A percentile compares a stretch with the other conserved stretches of the same genome.
Conservation (phyloP, 1,140 invertebrate species). For the Mactra quadrangularis region DNA sequence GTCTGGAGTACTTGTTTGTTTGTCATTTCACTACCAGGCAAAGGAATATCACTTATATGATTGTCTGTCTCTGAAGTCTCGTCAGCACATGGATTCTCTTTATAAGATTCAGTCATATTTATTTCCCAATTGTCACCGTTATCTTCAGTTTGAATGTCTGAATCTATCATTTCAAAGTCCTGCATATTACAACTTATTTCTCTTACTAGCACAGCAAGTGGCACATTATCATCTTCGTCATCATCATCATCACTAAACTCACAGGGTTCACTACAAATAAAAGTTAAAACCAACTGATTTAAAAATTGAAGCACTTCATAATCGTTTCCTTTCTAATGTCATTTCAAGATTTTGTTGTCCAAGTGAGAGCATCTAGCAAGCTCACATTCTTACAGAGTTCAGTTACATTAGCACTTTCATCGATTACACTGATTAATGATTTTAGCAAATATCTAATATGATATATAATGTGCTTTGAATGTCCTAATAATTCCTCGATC, state of each 20-base stretch:
- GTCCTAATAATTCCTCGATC: constrained; percentile 61
- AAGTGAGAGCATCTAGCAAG: constrained; percentile 32
- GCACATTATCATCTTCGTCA: neutral
- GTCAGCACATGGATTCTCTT: neutral
- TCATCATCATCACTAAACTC: constrained; percentile 1
- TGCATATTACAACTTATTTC: neutral
- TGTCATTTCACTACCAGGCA: neutral
- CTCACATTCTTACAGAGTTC: neutral
- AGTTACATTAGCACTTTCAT: neutral
- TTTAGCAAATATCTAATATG: constrained; percentile 11
- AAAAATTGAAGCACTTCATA: constrained; percentile 6
- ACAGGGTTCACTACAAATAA: neutral
- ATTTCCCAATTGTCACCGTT: neutral
- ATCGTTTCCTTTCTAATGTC: constrained; percentile 15
- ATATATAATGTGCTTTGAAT: constrained; percentile 55
- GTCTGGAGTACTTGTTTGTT: neutral
- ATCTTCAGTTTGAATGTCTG: neutral
- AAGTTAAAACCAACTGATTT: neutral
- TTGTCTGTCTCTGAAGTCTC: neutral
- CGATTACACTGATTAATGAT: constrained; percentile 32
- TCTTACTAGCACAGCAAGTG: neutral
- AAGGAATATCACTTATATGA: neutral
- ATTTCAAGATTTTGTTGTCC: constrained; percentile 3
- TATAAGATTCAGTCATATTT: neutral
- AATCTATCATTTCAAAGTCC: neutral